These are phyloP conservation scores for Thymelicus acteon DNA, from an alignment of 2,888 invertebrate species.

Conservation along the genomic window DNA sequence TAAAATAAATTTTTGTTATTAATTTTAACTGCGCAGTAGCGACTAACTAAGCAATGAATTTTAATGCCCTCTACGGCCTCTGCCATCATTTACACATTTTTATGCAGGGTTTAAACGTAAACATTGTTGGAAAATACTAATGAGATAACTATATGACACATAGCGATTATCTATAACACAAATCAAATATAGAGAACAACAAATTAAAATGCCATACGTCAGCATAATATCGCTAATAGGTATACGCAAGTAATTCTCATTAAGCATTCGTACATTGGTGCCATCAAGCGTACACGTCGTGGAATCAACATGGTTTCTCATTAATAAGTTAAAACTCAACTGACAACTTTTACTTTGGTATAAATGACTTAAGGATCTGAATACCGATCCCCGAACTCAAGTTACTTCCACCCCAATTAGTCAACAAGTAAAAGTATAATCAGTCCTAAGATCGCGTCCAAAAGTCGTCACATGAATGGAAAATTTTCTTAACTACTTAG, in stretches of 20 bases:
- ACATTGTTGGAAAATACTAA: no score
- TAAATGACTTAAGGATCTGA: conserved; percentile 22
- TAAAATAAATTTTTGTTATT: no score
- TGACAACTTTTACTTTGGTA: conserved; percentile 36
- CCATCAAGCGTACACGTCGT: conserved; percentile 51
- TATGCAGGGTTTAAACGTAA: no score
- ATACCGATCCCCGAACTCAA: conserved; percentile 9
- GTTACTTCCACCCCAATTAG: conserved; percentile 31
- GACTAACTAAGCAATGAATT: no score
- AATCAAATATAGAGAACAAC: background rate
- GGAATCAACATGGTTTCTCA: conserved; percentile 13
- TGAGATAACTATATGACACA: no score
- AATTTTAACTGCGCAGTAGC: no score
- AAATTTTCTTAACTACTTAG: background rate
- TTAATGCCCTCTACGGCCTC: no score
- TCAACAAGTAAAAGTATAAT: conserved; percentile 26
- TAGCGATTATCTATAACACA: no score
- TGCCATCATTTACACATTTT: no score
- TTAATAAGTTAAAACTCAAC: conserved; percentile 26
- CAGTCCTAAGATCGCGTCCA: background rate
- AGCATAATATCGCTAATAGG: conserved; percentile 15
- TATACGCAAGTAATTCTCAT: conserved; percentile 47
- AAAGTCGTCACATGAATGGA: background rate
- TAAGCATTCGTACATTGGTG: conserved; percentile 56
- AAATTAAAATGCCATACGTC: background rate